phyloP scores from a whole-genome alignment of 2,888 invertebrate species.

The Lycaena phlaeas region DNA sequence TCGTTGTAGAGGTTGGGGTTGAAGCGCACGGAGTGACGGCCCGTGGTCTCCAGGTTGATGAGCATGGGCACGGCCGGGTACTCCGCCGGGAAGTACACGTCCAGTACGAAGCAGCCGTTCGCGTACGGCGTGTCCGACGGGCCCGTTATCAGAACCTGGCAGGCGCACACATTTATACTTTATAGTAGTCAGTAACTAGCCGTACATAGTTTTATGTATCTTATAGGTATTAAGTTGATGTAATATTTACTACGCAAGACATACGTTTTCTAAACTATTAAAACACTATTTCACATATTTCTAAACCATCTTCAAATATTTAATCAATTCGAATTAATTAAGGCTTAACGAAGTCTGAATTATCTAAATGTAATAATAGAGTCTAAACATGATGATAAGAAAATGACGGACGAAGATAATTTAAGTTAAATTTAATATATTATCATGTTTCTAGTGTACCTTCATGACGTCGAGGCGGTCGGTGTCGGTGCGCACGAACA shows the following conservation, averaged over 20 bases:
- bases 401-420: too few relatives aligned
- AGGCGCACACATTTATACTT: background rate
- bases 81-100: slow-evolving; percentile 91
- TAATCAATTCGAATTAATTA: too few relatives aligned
- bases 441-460: slow-evolving; percentile 84
- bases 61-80: slow-evolving; percentile 89
- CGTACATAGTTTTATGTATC: too few relatives aligned
- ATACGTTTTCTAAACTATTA: too few relatives aligned
- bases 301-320: too few relatives aligned
- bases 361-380: too few relatives aligned
- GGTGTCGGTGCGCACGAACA: slow-evolving; percentile 95
- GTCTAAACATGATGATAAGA: too few relatives aligned
- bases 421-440: background rate
- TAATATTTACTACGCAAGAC: too few relatives aligned
- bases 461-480: slow-evolving; percentile 97
- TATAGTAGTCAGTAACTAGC: too few relatives aligned
- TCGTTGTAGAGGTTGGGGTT: slow-evolving; percentile 96
- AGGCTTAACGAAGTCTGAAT: too few relatives aligned
- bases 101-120: slow-evolving; percentile 92
- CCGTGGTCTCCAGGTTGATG: slow-evolving; percentile 92
- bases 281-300: too few relatives aligned
- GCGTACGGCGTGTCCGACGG: slow-evolving; percentile 94
- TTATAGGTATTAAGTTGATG: too few relatives aligned
- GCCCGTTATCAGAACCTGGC: slow-evolving; percentile 89
- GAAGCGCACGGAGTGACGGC: slow-evolving; percentile 89